Evolutionary conservation across 2,797 vertebrate species (phyloP).

Genomic region (Mus caroli): DNA sequence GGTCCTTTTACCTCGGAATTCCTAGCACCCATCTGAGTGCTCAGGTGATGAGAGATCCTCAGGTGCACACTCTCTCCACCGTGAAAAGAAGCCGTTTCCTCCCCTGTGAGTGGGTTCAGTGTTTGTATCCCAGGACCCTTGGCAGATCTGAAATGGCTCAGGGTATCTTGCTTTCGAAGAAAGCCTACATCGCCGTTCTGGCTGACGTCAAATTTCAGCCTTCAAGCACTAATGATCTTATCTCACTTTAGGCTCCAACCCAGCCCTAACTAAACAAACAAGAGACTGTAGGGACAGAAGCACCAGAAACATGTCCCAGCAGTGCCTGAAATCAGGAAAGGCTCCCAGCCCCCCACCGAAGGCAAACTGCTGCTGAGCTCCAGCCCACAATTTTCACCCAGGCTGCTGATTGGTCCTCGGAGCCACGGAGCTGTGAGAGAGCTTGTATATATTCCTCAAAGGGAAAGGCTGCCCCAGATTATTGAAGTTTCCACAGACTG

Average conservation of each 20-base stretch:
- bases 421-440: slow-evolving; percentile 87
- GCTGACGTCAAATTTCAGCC: background rate
- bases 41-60: background rate
- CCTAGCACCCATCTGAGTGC: background rate
- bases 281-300: background rate
- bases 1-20: background rate
- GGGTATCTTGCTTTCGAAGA: background rate
- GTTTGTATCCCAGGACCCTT: background rate
- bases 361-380: background rate
- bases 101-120: background rate
- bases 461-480: slow-evolving; percentile 75
- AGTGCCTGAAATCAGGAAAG: background rate
- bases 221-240: background rate
- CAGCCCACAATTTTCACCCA: slow-evolving; percentile 57
- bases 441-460: slow-evolving; percentile 88
- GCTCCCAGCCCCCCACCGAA: slow-evolving; percentile 24
- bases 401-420: slow-evolving; percentile 91
- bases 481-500: slow-evolving; percentile 2
- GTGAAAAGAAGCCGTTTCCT: background rate
- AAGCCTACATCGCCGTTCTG: background rate
- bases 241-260: background rate
- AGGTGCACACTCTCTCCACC: background rate
- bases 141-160: background rate
- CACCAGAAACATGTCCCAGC: background rate
- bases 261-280: background rate